phyloP scores from a whole-genome alignment of 2,113 vertebrate species.

The Gymnarchus niloticus region DNA sequence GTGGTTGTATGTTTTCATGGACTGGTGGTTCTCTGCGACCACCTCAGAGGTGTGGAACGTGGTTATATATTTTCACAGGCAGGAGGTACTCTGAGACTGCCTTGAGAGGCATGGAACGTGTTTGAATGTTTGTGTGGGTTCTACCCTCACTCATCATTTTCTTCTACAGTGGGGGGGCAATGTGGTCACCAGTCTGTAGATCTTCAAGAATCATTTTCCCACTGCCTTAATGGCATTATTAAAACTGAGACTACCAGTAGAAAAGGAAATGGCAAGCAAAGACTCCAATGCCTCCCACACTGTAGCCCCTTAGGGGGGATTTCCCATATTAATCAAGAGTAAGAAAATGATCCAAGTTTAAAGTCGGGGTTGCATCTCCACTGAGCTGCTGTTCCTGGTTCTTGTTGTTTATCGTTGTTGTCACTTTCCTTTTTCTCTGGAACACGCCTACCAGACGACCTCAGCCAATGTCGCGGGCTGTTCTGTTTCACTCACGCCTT shows the following conservation, averaged over 20 bases:
- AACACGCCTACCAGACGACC: conserved; percentile 19
- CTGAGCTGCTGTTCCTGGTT: conserved; percentile 23
- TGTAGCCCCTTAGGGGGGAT: neutral
- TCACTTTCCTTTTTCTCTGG: neutral
- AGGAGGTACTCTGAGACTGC: neutral
- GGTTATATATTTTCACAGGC: too few species aligned
- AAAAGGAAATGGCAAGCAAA: conserved; percentile 25
- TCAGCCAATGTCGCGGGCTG: conserved; percentile 24
- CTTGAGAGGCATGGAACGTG: neutral
- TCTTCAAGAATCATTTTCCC: conserved; percentile 28
- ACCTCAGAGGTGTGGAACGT: too few species aligned
- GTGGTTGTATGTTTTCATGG: neutral
- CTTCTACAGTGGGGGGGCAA: conserved; percentile 17
- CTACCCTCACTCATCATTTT: conserved; percentile 31
- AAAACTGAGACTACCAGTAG: conserved; percentile 25
- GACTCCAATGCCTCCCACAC: conserved; percentile 17
- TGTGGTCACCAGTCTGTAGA: conserved; percentile 24
- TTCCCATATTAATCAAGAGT: conserved; percentile 28
- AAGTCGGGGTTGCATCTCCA: neutral
- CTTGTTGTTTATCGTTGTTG: neutral
- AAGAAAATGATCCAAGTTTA: conserved; percentile 32
- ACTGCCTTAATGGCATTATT: conserved; percentile 36
- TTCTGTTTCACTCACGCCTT: conserved; percentile 19
- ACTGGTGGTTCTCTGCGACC: too few species aligned
- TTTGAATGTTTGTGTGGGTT: neutral